Evolutionary conservation across 1,140 invertebrate genomes (phyloP), one percentile per base, ranked within the genome.

Genomic region (Eriocheir sinensis): DNA sequence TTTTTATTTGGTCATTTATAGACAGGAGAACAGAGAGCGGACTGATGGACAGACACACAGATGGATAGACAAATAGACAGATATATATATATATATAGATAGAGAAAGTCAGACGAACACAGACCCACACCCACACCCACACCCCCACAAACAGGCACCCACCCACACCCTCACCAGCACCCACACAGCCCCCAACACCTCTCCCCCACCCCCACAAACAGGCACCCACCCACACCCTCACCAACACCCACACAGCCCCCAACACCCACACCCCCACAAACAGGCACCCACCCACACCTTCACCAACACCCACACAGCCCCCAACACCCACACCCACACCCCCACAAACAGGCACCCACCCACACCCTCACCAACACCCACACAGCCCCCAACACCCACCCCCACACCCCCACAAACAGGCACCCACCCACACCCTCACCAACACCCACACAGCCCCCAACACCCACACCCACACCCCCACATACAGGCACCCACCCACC

Each of bases 391-490:
- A 32, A 85, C 38, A 85, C 38, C 15, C 38, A 85, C 38, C 9
- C 38, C 15, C 38, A 85, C 38, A 85, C 38, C 9, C 38, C 15
- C 38, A 85, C 38, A 85, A 9, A 41, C 34, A 90, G 30, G 32
- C 53, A 90, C 41, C 48, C 53, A 90, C 53, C 48, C 89, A 90
- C n/a, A 90, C 53, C 48, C 53, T 53, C 53, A 53, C 53, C 48
- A 30, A 90, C 53, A 90, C 34, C 48, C 40, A 90, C n/a, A 53
- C 89, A 90, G 32, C 60, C 53, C 60, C 53, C 60, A 32, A 90
- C 53, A 90, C 53, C 60, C 53, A 90, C 53, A 53, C 53, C 30
- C 53, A 90, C 53, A 90, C 30, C 60, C 30, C 60, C 53, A 90
- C 53, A 90, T 34, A 90, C 53, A 90, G 32, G 60, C 36, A 90